These are phyloP conservation scores for Limosa lapponica DNA, from an alignment of 2,797 vertebrate species.

Conservation along the genomic window DNA sequence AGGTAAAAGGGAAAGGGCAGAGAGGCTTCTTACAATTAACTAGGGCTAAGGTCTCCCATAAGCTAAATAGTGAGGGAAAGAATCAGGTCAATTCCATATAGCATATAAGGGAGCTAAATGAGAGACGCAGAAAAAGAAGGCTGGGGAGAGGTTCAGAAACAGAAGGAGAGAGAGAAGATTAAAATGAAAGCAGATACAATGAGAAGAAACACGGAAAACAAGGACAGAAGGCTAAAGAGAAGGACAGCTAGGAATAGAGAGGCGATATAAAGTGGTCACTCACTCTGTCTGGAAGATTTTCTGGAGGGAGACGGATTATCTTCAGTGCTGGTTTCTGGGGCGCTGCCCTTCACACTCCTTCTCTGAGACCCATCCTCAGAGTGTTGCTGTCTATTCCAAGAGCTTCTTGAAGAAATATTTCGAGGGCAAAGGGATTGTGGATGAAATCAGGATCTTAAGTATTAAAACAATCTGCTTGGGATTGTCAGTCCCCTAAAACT, in stretches of 20 bases:
- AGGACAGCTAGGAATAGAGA: neutral
- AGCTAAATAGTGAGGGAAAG: neutral
- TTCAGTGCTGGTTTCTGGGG: slow-evolving; percentile 37
- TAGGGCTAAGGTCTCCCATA: neutral
- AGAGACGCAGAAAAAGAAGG: neutral
- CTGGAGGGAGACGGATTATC: slow-evolving; percentile 46
- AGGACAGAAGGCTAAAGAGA: neutral
- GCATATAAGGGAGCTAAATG: neutral
- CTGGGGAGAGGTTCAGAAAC: slow-evolving; percentile 9
- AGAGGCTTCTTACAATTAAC: neutral
- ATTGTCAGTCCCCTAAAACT: neutral
- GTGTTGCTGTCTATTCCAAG: slow-evolving; percentile 8
- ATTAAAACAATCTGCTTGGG: neutral
- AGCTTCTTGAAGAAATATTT: slow-evolving; percentile 50
- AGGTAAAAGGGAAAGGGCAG: neutral
- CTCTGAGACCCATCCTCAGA: slow-evolving; percentile 66
- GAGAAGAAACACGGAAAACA: neutral
- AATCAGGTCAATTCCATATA: neutral
- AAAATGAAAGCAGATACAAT: neutral
- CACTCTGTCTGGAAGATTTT: slow-evolving; percentile 60
- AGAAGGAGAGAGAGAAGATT: neutral
- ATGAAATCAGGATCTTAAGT: slow-evolving; percentile 36
- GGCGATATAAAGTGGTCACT: slow-evolving; percentile 49
- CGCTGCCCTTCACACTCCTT: slow-evolving; percentile 70
- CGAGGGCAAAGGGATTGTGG: neutral